Base-by-base conservation (phyloP, 2,113 vertebrate genomes). In the Ondatra zibethicus region DNA sequence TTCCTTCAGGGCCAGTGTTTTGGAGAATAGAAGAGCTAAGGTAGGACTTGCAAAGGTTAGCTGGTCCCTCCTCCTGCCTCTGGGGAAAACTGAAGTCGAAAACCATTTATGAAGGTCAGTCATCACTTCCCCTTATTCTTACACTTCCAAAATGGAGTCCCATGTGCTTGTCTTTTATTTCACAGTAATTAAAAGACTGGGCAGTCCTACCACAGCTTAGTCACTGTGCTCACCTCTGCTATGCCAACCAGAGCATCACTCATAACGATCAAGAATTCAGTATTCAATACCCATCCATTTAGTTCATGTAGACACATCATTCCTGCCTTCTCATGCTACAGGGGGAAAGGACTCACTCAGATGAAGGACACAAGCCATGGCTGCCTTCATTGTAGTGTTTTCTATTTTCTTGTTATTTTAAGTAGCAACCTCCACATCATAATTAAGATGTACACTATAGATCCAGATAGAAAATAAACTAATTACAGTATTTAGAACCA, bases 1-100 rank as follows among this genome's bases (percentile, higher is more conserved):
- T 95, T 88, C 91, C 97, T 98, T 93, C 92, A 92, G 92, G 96
- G 96, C 88, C 91, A 89, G 82, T 78, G 84, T 95, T 93, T 77
- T 93, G 84, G 87, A 97, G 87, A 97, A 95, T 66, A 70, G 63
- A 97, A 55, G 45, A 52, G 42, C 90, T 91, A 58, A 96, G 70
- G 73, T 58, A 86, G 76, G 80, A 92, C 95, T 96, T 88, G 23
- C 93, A 92, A 93, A 95, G 95, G 96, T 98, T 91, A 93, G 10
- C 65, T 84, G 19, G 78, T 77, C 78, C 78, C 92, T 89, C 70
- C 45, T 95, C 65, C 66, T 85, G 55, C 47, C 52, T 95, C 78
- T 45, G 58, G 73, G 85, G 27, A 78, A 93, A 19, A 75, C 65
- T 93, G 66, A 45, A 75, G 23, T 95, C 45, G 66, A 85, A 89